These are phyloP conservation scores for Aricia agestis DNA, from an alignment of 1,140 invertebrate genomes.

Conservation along the genomic window DNA sequence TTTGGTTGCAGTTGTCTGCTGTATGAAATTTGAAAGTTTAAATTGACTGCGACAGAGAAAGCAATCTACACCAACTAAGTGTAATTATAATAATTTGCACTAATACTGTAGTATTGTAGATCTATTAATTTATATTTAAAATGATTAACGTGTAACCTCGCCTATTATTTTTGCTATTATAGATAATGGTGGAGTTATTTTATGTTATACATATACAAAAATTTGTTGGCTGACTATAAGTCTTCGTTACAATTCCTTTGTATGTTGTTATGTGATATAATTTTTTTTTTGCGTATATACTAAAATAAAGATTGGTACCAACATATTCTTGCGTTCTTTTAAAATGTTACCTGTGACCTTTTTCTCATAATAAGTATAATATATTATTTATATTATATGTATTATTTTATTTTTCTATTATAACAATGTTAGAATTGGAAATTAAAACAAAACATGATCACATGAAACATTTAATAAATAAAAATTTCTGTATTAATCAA, in stretches of 20 bases:
- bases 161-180: slow-evolving; percentile 53
- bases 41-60: slow-evolving; percentile 32
- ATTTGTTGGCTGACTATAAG: slow-evolving; percentile 48
- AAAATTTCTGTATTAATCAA: too few relatives aligned
- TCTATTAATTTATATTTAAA: slow-evolving; percentile 50
- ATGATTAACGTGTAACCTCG: slow-evolving; percentile 44
- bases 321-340: slow-evolving; percentile 16
- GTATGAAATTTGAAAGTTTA: slow-evolving; percentile 32
- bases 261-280: slow-evolving; percentile 58
- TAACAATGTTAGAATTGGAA: too few relatives aligned
- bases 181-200: slow-evolving; percentile 55
- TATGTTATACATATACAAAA: slow-evolving; percentile 47
- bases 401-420: too few relatives aligned
- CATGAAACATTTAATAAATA: too few relatives aligned
- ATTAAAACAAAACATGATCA: too few relatives aligned
- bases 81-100: slow-evolving; percentile 58
- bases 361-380: too few relatives aligned
- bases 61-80: slow-evolving; percentile 39
- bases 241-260: slow-evolving; percentile 48
- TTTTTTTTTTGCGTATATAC: slow-evolving; percentile 46
- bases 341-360: too few relatives aligned
- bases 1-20: slow-evolving; percentile 50
- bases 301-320: slow-evolving; percentile 55
- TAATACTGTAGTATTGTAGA: slow-evolving; percentile 41
- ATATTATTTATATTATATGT: too few relatives aligned